Evolutionary conservation across 2,113 vertebrate species (phyloP), one percentile per base, ranked within the genome.

Genomic region (Semnornis frantzii): DNA sequence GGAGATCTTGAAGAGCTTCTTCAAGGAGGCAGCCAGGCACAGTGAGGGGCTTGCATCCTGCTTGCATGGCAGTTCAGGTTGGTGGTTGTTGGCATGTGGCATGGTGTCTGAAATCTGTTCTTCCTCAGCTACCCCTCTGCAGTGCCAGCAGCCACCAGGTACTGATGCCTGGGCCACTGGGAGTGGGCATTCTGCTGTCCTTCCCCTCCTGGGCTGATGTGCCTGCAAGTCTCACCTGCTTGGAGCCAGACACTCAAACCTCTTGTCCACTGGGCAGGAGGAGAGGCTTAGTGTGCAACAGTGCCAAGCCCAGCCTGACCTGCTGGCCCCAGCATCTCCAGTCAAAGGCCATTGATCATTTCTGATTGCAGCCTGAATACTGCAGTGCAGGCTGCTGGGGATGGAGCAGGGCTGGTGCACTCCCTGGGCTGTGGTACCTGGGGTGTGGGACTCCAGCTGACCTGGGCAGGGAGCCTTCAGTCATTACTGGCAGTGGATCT

Each of bases 121-220:
- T 27, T 74, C 64, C 59, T 46, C 31, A 34, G 30, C 54, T 70
- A 16, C 62, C 57, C 54, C 16, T 31, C 16, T 46, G 55, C 48
- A 33, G 39, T 8, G 19, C 44, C 34, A 23, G 44, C n/a, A 28
- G 16, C 62, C 34, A 30, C 23, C n/a, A 46, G 50, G 59, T 31
- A 23, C 72, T 54, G 42, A 10, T 69, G 31, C 48, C 34, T 83
- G 66, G n/a, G 46, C 31, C 48, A 64, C 20, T 2, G 2, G 25
- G 60, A 62, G 25, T 30, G 62, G 39, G 50, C 19, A 20, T 68
- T 54, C 39, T 68, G 14, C 33, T 8, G 23, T 68, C 48, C 60
- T 68, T 57, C 30, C 8, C 8, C 8, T 48, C n/a, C 20, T 3
- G 3, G 44, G 18, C 19, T 2, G 7, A 31, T 1, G 1, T n/a